phyloP scores from a whole-genome alignment of 2,113 vertebrate genomes.

The Erythrocercus mccallii region DNA sequence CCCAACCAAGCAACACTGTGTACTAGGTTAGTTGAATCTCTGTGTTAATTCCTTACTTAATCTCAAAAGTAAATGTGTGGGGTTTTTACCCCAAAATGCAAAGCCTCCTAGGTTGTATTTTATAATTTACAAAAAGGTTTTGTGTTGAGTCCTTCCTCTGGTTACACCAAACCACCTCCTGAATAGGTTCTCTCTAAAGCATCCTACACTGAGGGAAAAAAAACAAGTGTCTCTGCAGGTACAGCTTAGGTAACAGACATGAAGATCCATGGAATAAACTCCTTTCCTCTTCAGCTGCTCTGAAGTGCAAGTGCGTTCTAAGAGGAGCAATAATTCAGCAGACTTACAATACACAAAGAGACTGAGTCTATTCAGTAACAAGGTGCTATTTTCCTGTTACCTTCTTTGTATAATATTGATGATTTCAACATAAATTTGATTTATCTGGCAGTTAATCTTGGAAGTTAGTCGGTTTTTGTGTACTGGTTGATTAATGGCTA shows the following conservation, averaged over 20 bases:
- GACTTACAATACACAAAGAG: not conserved
- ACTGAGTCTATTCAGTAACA: not conserved
- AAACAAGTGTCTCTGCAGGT: not conserved
- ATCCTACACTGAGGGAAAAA: not conserved
- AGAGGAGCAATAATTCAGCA: not conserved
- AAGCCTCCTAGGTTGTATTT: not conserved
- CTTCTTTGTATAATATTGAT: not conserved
- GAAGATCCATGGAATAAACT: not conserved
- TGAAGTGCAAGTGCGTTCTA: not conserved
- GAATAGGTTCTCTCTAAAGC: not conserved
- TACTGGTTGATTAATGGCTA: not conserved
- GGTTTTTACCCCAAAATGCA: not conserved
- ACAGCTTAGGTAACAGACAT: not conserved
- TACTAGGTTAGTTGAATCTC: not conserved
- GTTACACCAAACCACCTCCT: not conserved
- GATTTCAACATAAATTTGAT: not conserved
- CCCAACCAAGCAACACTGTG: not conserved
- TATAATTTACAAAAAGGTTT: not conserved
- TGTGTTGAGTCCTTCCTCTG: not conserved
- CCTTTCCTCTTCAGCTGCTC: not conserved
- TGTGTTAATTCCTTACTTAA: not conserved
- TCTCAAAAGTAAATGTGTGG: not conserved
- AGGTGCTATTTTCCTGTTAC: not conserved
- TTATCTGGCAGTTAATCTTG: not conserved
- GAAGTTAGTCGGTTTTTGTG: not conserved